These are phyloP conservation scores for Stichodactyla mertensii DNA, from an alignment of 64 coral and sea anemone species.

Conservation along the genomic window DNA sequence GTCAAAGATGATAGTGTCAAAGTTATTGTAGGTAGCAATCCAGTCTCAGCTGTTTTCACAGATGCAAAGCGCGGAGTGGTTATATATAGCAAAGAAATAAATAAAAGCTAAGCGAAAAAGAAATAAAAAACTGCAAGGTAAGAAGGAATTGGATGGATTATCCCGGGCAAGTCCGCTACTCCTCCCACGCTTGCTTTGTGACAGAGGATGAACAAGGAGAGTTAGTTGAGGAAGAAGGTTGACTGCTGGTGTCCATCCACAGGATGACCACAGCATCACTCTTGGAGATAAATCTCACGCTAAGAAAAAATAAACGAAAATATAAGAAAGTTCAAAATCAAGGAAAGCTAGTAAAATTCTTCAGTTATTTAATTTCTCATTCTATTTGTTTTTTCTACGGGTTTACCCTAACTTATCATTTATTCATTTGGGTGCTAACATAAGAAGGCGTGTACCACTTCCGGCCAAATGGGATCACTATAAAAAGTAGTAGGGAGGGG, in stretches of 20 bases:
- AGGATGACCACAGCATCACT: background rate
- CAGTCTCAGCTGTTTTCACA: background rate
- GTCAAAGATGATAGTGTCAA: background rate
- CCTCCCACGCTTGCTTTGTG: background rate
- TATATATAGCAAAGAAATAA: background rate
- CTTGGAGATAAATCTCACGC: background rate
- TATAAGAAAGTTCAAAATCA: background rate
- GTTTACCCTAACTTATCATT: background rate
- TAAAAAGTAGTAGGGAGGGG: background rate
- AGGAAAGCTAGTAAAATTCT: background rate
- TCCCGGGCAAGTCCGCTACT: background rate
- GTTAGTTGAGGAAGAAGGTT: too few species aligned
- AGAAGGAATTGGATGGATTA: background rate
- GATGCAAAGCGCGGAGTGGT: background rate
- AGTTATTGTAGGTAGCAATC: background rate
- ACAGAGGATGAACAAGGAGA: background rate
- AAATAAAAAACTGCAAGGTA: constrained; percentile 4
- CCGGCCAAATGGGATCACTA: background rate
- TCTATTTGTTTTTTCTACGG: background rate
- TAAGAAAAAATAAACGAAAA: background rate
- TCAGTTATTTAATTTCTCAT: background rate
- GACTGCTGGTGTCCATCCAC: background rate
- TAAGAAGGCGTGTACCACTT: constrained; percentile 7
- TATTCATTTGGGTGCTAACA: background rate
- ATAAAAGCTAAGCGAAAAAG: constrained; percentile 5